phyloP scores from a whole-genome alignment of 2,113 vertebrate genomes.

The Corydoras maculifer region DNA sequence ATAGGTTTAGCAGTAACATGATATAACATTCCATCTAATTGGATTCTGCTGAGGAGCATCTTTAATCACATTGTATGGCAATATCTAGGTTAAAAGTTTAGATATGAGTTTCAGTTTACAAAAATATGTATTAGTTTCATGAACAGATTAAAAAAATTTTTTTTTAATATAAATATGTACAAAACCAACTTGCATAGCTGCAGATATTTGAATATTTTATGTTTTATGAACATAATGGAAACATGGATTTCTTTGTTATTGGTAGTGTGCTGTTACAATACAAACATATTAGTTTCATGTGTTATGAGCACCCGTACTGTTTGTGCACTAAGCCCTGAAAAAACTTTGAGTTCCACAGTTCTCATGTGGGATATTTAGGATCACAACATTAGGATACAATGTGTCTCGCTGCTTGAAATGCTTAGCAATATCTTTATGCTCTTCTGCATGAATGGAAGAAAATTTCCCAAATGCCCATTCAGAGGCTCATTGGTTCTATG shows the following conservation, averaged over 20 bases:
- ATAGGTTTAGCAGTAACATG: too few relatives aligned
- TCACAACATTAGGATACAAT: not conserved
- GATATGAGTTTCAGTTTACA: too few relatives aligned
- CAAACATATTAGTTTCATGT: not conserved
- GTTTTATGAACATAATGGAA: not conserved
- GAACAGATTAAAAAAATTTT: too few relatives aligned
- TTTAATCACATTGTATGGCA: too few relatives aligned
- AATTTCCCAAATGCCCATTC: not conserved
- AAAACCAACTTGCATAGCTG: too few relatives aligned
- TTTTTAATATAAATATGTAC: too few relatives aligned
- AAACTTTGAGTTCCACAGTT: not conserved
- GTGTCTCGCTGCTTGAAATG: not conserved
- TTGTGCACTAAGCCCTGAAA: not conserved
- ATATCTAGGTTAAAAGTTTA: too few relatives aligned
- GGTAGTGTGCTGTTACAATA: not conserved
- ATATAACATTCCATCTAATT: too few relatives aligned
- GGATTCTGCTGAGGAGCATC: too few relatives aligned
- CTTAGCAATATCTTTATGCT: not conserved
- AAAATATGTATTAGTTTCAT: too few relatives aligned
- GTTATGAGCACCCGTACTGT: not conserved
- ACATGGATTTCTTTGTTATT: not conserved
- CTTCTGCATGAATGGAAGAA: not conserved
- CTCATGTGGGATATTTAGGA: not conserved
- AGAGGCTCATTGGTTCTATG: conserved; percentile 4
- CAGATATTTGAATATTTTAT: too few relatives aligned